Percentiles rank a stretch among this genome's conserved stretches.
Conservation (phyloP, 1,140 invertebrate genomes). For the Drosophila yakuba region DNA sequence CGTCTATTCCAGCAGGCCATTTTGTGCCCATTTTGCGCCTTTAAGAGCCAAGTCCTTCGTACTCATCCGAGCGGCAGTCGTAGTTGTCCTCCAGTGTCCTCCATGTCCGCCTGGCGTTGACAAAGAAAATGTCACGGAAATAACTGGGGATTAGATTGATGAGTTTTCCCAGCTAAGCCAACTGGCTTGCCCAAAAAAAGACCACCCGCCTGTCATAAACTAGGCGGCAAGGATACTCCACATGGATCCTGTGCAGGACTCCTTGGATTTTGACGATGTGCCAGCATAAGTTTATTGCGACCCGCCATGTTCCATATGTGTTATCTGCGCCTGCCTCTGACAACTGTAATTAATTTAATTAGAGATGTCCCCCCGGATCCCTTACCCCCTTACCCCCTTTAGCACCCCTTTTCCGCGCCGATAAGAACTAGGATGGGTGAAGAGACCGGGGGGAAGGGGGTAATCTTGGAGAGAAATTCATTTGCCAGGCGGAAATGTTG, state of each 20-base stretch:
- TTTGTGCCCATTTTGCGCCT: conserved; percentile 34
- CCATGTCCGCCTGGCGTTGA: conserved; percentile 32
- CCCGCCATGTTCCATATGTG: conserved; percentile 55
- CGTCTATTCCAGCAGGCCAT: conserved; percentile 19
- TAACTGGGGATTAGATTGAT: conserved; percentile 80
- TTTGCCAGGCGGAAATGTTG: conserved; percentile 45
- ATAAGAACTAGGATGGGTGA: neutral
- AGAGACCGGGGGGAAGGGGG: neutral
- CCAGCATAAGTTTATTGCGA: conserved; percentile 74
- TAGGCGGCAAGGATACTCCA: conserved; percentile 40
- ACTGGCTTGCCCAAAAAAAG: conserved; percentile 45
- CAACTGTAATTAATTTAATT: conserved; percentile 81
- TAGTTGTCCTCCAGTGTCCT: conserved; percentile 28
- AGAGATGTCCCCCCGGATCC: conserved; percentile 20
- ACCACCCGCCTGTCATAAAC: conserved; percentile 44
- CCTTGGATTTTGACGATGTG: conserved; percentile 63
- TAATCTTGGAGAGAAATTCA: conserved; percentile 58
- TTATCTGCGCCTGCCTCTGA: conserved; percentile 61
- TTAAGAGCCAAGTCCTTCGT: conserved; percentile 48
- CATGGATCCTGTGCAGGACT: conserved; percentile 20
- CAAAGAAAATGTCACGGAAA: conserved; percentile 81
- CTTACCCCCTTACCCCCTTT: neutral
- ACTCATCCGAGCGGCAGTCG: conserved; percentile 7
- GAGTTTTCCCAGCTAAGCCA: conserved; percentile 71
- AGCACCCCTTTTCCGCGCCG: neutral